Base-by-base conservation (phyloP, 2,888 invertebrate genomes). In the Bellardia bayeri region DNA sequence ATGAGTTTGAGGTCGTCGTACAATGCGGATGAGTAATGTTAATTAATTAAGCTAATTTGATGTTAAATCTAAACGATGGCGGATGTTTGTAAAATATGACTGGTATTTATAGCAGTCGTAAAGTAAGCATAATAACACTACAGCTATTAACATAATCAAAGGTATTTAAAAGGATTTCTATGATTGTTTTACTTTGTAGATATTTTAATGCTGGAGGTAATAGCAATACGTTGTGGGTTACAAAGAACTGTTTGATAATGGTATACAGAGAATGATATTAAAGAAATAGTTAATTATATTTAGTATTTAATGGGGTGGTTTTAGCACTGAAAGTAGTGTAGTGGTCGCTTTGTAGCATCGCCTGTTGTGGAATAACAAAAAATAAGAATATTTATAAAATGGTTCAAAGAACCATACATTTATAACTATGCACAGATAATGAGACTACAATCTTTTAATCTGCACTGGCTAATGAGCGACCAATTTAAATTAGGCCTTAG, bases 31-130 rank as follows among this genome's bases (percentile, higher is more conserved):
- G 68, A 61, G 40, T 74, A 40, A 74, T 74, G 82, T 82, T 58
- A 82, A 74, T 74, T 82, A 82, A 74, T 82, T 82, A 82, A 82
- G 82, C 58, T 74, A 82, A 82, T 68, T 82, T 66, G 42, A 33
- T 68, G 68, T 11, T 66, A 56, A 23, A 66, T 16, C 30, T 58
- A 58, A 49, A 42, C 16, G 16, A 11, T 56, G 6, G 14, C 30
- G 11, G 30, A n/a, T 23, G 68, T 64, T 40, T 40, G 9, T 40
- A 9, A n/a, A 2, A 42, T 51, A 33, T 33, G 13, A 33, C 61
- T n/a, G 40, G 16, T 40, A 40, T 40, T 16, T 37, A 64, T 16
- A 33, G 33, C 14, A 61, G 11, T 9, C 5, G 4, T 56, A 23
- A 56, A 51, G 14, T 9, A 23, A 23, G 23, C 5, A 8, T 16